A percentile compares a stretch with the other conserved stretches of the same genome.
These are phyloP conservation scores for Sebastes itinus DNA, from an alignment of 2,797 vertebrate species.

Conservation along the genomic window DNA sequence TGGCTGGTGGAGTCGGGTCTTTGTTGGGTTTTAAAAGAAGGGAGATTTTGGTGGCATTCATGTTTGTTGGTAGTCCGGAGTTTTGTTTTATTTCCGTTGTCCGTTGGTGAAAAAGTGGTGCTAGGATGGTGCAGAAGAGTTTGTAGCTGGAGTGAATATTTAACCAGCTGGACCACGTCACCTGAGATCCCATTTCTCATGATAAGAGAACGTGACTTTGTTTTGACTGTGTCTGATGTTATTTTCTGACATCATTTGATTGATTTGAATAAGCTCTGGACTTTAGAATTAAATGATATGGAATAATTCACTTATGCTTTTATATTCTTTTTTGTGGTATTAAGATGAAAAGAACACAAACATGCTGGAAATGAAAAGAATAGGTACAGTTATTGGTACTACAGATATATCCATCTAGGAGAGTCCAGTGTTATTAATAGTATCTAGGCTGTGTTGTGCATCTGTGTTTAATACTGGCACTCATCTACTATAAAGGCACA, in stretches of 20 bases:
- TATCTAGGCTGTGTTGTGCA: not conserved
- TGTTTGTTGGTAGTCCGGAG: not conserved
- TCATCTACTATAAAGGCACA: not conserved
- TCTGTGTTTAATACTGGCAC: not conserved
- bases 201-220: slow-evolving; percentile 50
- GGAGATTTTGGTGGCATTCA: not conserved
- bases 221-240: slow-evolving; percentile 42
- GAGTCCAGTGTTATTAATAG: not conserved
- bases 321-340: not conserved
- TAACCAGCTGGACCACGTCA: slow-evolving; percentile 42
- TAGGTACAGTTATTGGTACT: not conserved
- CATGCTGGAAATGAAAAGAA: not conserved
- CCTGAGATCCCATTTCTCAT: not conserved
- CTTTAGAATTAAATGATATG: not conserved
- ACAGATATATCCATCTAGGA: not conserved
- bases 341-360: not conserved
- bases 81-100: not conserved
- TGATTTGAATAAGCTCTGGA: not conserved
- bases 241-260: not conserved
- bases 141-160: slow-evolving; percentile 42
- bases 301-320: not conserved
- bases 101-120: not conserved
- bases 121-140: not conserved
- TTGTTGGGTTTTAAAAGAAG: not conserved
- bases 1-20: not conserved